Percentiles rank a stretch among this genome's conserved stretches.
These are phyloP conservation scores for Acomys russatus DNA, from an alignment of 2,797 vertebrate species.

Conservation along the genomic window DNA sequence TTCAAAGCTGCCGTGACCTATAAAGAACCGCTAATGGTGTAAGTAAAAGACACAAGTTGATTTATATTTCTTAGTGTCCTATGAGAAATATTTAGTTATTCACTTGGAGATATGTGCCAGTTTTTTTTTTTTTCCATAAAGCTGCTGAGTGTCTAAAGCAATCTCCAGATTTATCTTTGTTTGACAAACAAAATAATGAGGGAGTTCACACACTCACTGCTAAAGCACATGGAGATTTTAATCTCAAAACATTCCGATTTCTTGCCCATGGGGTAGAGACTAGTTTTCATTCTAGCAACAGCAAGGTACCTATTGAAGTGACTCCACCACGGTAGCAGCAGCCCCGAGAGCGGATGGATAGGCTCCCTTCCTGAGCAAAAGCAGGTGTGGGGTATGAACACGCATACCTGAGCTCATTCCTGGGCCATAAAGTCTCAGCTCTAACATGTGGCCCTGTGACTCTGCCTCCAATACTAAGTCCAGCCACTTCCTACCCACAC, in stretches of 20 bases:
- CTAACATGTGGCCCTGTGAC: background rate
- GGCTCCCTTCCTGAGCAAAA: constrained; percentile 35
- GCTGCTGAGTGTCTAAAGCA: background rate
- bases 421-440: background rate
- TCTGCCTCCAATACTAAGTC: background rate
- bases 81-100: constrained; percentile 48
- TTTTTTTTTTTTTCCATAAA: constrained; percentile 60
- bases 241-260: background rate
- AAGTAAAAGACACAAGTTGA: constrained; percentile 52
- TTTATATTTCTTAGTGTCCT: constrained; percentile 48
- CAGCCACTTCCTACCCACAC: background rate
- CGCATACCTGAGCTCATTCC: background rate
- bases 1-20: constrained; percentile 28
- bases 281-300: constrained; percentile 37
- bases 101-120: constrained; percentile 8
- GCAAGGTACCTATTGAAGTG: constrained; percentile 31
- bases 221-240: background rate
- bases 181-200: background rate
- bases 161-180: background rate
- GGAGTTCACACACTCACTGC: background rate
- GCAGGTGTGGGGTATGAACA: background rate
- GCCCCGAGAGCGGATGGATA: constrained; percentile 2
- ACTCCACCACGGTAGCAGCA: background rate
- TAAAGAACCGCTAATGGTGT: background rate
- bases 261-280: background rate